Evolutionary conservation across 2,797 vertebrate genomes (phyloP), one percentile per base, ranked within the genome.

Genomic region (Lates japonicus): DNA sequence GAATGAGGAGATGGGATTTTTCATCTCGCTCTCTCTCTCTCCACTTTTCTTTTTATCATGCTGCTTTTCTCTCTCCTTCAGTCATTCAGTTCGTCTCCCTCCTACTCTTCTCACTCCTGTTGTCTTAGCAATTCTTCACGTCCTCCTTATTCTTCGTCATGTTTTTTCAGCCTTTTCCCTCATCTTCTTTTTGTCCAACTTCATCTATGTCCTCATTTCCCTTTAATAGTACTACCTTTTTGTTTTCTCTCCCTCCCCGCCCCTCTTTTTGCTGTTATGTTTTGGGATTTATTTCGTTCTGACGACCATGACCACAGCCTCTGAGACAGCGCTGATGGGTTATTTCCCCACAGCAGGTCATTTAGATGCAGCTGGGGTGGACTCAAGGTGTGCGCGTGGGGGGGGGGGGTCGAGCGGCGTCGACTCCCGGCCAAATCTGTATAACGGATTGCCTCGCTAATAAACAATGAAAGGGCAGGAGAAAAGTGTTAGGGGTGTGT

Each of bases 401-500:
- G 44, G 71, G 49, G 41, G 29, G 44, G 71, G 75, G 65, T 61
- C 60, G 7, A 55, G 62, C 59, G 17, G 76, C 39, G 20, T 49
- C 29, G 35, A 69, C 16, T 74, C 88, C 52, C 2, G 59, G 86
- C 81, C 52, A 31, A 80, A 87, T 79, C 39, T 14, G 65, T 88
- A 85, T 96, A 96, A 97, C 94, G 87, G 95, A 96, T 96, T 95
- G 95, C 91, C 90, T 93, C 61, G 82, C 94, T 96, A 96, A 96
- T 96, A 93, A 94, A 95, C 93, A 95, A 91, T 94, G 95, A 96
- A 95, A 95, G 95, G 94, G 88, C 81, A 75, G 80, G 51, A 87
- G 76, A 22, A 81, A 70, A 82, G 70, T 51, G 82, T 57, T 64
- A 58, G 60, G 49, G 55, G 74, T 69, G 81, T 63, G 64, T 60